Base-by-base conservation (phyloP, 2,113 vertebrate genomes). In the Thermophis baileyi region DNA sequence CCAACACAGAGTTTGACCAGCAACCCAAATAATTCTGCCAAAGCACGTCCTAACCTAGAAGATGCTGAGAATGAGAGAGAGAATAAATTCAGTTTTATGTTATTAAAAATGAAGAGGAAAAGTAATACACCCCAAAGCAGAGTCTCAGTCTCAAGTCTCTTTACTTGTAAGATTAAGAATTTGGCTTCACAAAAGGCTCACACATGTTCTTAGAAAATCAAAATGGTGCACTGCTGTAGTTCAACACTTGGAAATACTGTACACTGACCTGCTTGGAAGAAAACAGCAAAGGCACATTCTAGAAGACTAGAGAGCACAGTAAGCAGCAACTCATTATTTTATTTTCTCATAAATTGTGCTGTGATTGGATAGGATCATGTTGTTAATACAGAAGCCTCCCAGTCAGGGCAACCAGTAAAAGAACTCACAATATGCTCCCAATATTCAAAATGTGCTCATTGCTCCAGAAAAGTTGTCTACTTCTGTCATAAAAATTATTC, bases 1-100 rank as follows among this genome's bases (percentile, higher is more conserved):
- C 99, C 99, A 85, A 99, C 99, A 93, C 99, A 99, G 89, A 99
- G 97, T 96, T 99, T 99, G 89, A 99, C 99, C 92, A 99, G 96
- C 90, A 99, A 97, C 50, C 99, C 99, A 95, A 99, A 99, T 3
- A 99, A 97, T 94, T 99, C 99, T 7, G 99, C 99, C 94, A 99
- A 97, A 92, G 99, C 99, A 94, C 99, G 97, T 35, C 99, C 99
- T 91, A 99, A 96, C 74, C 98, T 97, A 63, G 98, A 99, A 14
- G 99, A 99, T 24, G 99, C 99, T 99, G 96, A 97, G 63, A 95
- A 25, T 44, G 55, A 40, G 9, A 30, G n/a, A 40, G 25, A 16
- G 50, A 96, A 93, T 50, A 35, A 16, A 9, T 60, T 44, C 69
- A 50, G 44, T 22, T 40, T 44, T 44, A 40, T 44, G 35, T 81